Conservation (phyloP, 1,140 invertebrate species). For the Cydia pomonella region DNA sequence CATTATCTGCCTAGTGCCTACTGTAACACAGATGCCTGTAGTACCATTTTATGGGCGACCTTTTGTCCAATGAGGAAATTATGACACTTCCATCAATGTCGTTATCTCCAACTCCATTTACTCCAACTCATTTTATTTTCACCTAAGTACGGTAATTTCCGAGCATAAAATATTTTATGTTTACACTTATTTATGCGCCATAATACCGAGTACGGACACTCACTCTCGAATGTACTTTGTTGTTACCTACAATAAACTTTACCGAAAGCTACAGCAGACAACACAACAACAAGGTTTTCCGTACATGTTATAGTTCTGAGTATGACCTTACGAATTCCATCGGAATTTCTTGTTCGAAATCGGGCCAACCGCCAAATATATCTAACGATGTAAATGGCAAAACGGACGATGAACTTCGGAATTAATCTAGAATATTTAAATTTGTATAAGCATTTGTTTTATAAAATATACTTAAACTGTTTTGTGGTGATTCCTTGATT, state of each 20-base stretch:
- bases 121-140: background rate
- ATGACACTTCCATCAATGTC: no score
- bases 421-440: constrained; percentile 25
- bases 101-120: background rate
- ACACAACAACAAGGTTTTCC: background rate
- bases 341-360: constrained; percentile 47
- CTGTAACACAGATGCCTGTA: no score
- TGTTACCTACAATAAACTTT: background rate
- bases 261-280: background rate
- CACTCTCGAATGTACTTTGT: background rate
- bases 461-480: no score
- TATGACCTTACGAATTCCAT: background rate
- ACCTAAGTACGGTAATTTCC: background rate
- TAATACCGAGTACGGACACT: background rate
- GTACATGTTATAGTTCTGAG: background rate
- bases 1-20: no score
- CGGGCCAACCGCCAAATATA: constrained; percentile 63
- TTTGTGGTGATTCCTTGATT: no score
- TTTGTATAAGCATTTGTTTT: no score
- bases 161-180: background rate
- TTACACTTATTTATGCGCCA: background rate
- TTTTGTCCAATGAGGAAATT: no score
- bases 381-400: constrained; percentile 45
- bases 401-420: constrained; percentile 59
- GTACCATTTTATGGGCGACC: no score